Evolutionary conservation across 2,797 vertebrate species (phyloP), one percentile per base, ranked within the genome.

Genomic region (Sebastes elongatus): DNA sequence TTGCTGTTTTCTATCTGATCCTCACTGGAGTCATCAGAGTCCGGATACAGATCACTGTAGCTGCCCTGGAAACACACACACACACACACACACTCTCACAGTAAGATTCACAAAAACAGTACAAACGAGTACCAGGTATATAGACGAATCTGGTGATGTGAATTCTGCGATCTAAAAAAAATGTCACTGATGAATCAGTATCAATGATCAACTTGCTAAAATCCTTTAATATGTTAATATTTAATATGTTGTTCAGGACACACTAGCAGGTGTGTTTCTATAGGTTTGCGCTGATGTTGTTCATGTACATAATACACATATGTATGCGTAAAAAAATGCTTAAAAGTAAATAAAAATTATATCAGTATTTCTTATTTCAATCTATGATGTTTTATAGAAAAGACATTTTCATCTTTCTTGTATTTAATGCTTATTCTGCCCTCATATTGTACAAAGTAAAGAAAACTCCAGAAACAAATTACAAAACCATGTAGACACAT

Each of bases 1-100:
- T 99, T 99, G 95, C 98, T 99, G 78, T 99, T 99, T 92, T 99
- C 98, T 69, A 99, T 99, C 93, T 99, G 98, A 94, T 99, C 98
- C 90, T 99, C 98, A 78, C 97, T 98, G 13, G 98, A 99, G 92
- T 99, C 98, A 74, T 99, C 98, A 0, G 98, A 99, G 91, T 99
- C 98, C 32, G 98, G 98, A 92, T 99, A 99, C 83, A 99, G 95
- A 82, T 99, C 98, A 42, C 98, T 99, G 59, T 99, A 99, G 95
- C 98, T 99, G 81, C 98, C 98, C 98, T 99, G 86, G n/a, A 75
- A 49, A 77, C 22, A 30, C 10, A 53, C 2, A 68, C n/a, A 66
- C 7, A 64, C 7, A 64, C 7, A 64, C 13, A 66, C 4, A 73
- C 20, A 20, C 7, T 59, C 2, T 10, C 5, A 56, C 30, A 18